Percentiles rank a stretch among this genome's conserved stretches.
Conservation (phyloP, 2,113 vertebrate species). For the Chamaetylas fuelleborni region DNA sequence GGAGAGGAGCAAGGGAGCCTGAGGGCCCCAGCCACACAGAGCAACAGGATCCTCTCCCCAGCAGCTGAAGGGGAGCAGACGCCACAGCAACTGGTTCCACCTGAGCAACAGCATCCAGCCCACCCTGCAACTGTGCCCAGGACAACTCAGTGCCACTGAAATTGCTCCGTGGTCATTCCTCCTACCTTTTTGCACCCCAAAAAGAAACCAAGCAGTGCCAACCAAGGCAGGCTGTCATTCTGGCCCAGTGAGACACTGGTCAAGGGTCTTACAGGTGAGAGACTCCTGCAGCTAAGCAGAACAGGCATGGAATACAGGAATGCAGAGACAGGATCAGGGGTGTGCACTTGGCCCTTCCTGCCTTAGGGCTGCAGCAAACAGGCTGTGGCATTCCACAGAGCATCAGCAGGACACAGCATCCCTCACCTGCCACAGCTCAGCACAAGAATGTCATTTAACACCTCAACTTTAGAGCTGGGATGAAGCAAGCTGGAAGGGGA, state of each 20-base stretch:
- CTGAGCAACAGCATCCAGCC: not conserved
- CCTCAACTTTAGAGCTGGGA: not conserved
- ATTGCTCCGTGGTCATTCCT: not conserved
- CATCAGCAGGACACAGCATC: not conserved
- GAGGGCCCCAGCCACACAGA: accelerated
- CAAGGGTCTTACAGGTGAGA: not conserved
- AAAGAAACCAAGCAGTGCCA: not conserved
- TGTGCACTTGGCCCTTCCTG: not conserved
- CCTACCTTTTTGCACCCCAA: not conserved
- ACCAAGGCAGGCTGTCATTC: not conserved
- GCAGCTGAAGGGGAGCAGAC: not conserved
- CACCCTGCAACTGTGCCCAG: not conserved
- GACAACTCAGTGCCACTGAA: not conserved
- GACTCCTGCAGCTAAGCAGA: not conserved
- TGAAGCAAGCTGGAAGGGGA: not conserved
- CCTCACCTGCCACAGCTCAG: not conserved
- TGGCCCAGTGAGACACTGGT: not conserved
- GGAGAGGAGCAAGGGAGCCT: not conserved
- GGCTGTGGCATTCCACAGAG: not conserved
- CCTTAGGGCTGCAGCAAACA: not conserved
- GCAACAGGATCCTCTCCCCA: not conserved
- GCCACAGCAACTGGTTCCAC: not conserved
- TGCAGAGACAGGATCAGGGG: not conserved
- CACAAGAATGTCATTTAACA: not conserved
- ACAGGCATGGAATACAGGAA: accelerated